Conservation (phyloP, 1,140 invertebrate genomes). For the Drosophila watanabei region DNA sequence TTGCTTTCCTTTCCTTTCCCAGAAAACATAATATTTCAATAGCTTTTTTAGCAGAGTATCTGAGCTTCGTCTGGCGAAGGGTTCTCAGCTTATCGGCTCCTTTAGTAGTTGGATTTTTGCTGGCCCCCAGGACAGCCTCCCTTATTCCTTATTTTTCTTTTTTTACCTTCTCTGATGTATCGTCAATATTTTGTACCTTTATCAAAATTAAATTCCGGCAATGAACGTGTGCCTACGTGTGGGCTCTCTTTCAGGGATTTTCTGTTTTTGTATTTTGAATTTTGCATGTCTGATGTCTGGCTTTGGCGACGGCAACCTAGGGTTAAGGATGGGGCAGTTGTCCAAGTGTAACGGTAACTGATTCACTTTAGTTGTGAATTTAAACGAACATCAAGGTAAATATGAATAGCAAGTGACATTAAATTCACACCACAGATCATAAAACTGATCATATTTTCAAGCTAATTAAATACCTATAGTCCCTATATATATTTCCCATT, state of each 20-base stretch:
- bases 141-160: neutral
- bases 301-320: slow-evolving; percentile 7
- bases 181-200: slow-evolving; percentile 85
- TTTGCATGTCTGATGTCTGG: slow-evolving; percentile 60
- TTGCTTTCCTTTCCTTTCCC: neutral
- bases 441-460: no score
- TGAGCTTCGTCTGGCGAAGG: neutral
- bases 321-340: neutral
- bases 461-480: no score
- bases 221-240: slow-evolving; percentile 58
- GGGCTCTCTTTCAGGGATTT: slow-evolving; percentile 9
- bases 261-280: slow-evolving; percentile 36
- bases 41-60: slow-evolving; percentile 10
- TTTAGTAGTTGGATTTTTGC: slow-evolving; percentile 19
- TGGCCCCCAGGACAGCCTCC: slow-evolving; percentile 4
- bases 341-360: neutral
- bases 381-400: neutral
- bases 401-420: neutral
- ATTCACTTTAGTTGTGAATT: slow-evolving; percentile 33
- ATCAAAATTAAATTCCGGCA: slow-evolving; percentile 85
- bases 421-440: no score
- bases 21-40: neutral
- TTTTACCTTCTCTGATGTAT: slow-evolving; percentile 61
- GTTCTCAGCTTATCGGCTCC: neutral
- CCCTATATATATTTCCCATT: no score